A percentile compares a stretch with the other conserved stretches of the same genome.
Evolutionary conservation across 2,113 vertebrate species (phyloP).

Genomic region (Neolamprologus caudopunctatus): DNA sequence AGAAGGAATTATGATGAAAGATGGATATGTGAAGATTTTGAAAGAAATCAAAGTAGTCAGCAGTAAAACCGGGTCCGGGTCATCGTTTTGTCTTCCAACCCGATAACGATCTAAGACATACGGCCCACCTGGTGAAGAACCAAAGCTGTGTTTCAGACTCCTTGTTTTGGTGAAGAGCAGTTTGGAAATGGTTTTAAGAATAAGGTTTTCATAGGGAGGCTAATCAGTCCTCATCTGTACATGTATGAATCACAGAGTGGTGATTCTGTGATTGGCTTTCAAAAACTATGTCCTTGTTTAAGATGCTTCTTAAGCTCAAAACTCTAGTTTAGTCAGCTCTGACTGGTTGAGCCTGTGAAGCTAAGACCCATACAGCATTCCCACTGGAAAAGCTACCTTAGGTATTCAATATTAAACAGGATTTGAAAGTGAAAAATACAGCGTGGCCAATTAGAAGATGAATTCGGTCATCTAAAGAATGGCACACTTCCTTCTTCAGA

Average conservation of each 20-base stretch:
- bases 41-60: not conserved
- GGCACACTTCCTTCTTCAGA: not conserved
- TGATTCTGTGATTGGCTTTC: not conserved
- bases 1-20: not conserved
- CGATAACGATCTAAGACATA: not conserved
- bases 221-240: not conserved
- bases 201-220: not conserved
- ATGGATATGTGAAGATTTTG: not conserved
- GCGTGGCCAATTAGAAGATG: not conserved
- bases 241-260: not conserved
- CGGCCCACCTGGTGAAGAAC: fast-evolving
- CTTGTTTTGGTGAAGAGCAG: not conserved
- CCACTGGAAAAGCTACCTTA: not conserved
- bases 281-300: not conserved
- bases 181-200: not conserved
- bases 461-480: not conserved
- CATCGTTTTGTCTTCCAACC: not conserved
- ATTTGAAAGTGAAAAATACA: not conserved
- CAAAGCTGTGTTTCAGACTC: not conserved
- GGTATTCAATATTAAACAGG: not conserved
- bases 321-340: not conserved
- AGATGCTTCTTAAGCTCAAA: not conserved
- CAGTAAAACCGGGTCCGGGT: fast-evolving
- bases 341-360: not conserved
- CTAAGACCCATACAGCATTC: not conserved